Evolutionary conservation across 2,113 vertebrate species (phyloP).

Genomic region (Setophaga petechia): DNA sequence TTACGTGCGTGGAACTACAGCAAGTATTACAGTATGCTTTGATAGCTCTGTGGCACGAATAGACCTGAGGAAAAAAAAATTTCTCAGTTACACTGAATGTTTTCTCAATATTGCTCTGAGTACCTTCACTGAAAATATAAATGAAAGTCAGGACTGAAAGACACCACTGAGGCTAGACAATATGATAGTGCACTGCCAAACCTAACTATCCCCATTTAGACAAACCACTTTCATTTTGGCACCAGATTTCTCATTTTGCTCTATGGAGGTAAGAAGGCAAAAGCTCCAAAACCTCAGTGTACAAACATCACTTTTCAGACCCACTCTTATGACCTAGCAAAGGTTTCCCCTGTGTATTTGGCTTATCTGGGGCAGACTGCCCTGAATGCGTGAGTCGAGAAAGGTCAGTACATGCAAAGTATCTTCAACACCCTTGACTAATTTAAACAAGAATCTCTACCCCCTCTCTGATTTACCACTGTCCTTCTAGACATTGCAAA

Average conservation of each 20-base stretch:
- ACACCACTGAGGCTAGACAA: background rate
- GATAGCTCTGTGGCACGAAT: constrained; percentile 89
- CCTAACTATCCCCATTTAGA: background rate
- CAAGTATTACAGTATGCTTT: constrained; percentile 89
- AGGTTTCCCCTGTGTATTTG: background rate
- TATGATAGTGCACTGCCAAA: background rate
- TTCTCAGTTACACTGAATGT: background rate
- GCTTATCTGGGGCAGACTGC: background rate
- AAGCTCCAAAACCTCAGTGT: background rate
- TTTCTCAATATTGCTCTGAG: background rate
- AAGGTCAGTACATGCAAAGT: background rate
- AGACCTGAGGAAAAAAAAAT: constrained; percentile 76
- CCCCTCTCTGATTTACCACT: background rate
- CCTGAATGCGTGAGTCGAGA: background rate
- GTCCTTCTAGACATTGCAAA: background rate
- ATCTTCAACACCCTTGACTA: background rate
- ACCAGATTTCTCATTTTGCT: background rate
- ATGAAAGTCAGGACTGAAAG: background rate
- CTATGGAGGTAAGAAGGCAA: background rate
- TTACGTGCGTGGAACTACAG: constrained; percentile 87
- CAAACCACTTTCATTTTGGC: background rate
- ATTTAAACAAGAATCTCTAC: background rate
- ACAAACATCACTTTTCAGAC: background rate
- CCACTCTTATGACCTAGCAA: background rate
- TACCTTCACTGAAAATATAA: background rate